These are phyloP conservation scores for Dufourea novaeangliae DNA, from an alignment of 1,140 invertebrate species.

Conservation along the genomic window DNA sequence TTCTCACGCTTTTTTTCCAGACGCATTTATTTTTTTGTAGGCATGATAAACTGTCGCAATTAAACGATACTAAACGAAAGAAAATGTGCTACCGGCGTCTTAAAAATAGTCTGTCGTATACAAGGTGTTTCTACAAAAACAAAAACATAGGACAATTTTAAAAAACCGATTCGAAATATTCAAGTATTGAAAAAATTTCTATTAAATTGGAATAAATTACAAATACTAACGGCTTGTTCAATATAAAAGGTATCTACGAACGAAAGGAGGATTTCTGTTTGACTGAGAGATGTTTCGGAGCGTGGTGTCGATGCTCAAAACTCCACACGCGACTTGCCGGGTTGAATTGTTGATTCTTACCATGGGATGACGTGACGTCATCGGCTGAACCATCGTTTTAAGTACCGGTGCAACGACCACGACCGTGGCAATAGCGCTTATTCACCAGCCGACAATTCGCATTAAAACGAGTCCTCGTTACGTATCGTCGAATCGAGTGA, in stretches of 20 bases:
- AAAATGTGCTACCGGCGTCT: conserved; percentile 1
- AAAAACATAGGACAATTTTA: too few species aligned
- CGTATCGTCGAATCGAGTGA: background rate
- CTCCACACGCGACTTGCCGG: conserved; percentile 39
- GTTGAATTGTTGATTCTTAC: conserved; percentile 65
- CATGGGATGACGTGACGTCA: conserved; percentile 65
- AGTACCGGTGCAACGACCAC: conserved; percentile 34
- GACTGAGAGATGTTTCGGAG: conserved; percentile 10
- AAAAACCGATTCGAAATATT: too few species aligned
- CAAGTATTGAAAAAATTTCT: background rate
- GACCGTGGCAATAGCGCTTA: conserved; percentile 6
- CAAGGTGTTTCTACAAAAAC: too few species aligned
- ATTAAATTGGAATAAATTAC: too few species aligned
- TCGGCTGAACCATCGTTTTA: conserved; percentile 67
- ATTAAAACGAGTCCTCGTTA: conserved; percentile 11
- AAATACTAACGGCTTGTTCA: too few species aligned
- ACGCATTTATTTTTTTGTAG: conserved; percentile 11
- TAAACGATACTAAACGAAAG: conserved; percentile 40
- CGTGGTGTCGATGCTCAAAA: background rate
- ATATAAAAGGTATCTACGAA: too few species aligned
- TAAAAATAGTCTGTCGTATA: background rate
- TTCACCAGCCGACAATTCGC: background rate
- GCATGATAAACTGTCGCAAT: conserved; percentile 36
- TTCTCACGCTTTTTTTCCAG: background rate
- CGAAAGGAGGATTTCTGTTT: conserved; percentile 11